Evolutionary conservation across 2,797 vertebrate genomes (phyloP), one percentile per base, ranked within the genome.

Genomic region (Taeniopygia guttata): DNA sequence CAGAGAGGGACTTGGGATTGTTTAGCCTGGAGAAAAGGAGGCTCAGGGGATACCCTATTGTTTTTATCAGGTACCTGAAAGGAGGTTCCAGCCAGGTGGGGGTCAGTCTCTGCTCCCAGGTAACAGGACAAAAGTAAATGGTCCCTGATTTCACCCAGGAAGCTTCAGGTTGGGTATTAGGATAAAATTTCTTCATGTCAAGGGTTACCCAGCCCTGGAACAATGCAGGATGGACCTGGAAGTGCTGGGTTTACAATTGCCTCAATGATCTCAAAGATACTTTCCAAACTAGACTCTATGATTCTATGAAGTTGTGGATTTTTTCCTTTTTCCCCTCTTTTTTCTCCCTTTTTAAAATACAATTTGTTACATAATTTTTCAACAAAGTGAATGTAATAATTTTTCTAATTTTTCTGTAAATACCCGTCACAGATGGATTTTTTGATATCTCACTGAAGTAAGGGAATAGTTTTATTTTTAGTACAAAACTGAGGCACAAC

Each of bases 81-180:
- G 52, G 13, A 32, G 12, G 7, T 9, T 66, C 22, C 3, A 11
- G 9, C 8, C 43, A 21, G 3, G 4, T 10, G 16, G 13, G 27
- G 17, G 2, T 17, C 27, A 20, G 19, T 10, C 34, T 66, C 19
- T 43, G 25, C 43, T 49, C 36, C 14, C 38, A 38, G 1, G 14
- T 13, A 16, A n/a, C 14, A 63, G 29, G 20, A n/a, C 13, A 63
- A n/a, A 36, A 16, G 5, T 13, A 30, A 45, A 51, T 40, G 14
- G 7, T 12, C 14, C 36, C 49, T 1, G 0, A 4, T 70, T 58
- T 68, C 6, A 29, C 25, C 5, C 1, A 12, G 23, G 9, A 38
- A 73, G 13, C 14, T 16, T 34, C 22, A 45, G 38, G 10, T 22
- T 22, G 22, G 10, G 19, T 16, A 52, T 30, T 26, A 11, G 25